These are phyloP conservation scores for Araneus ventricosus DNA, from an alignment of 1,140 invertebrate species.

Conservation along the genomic window DNA sequence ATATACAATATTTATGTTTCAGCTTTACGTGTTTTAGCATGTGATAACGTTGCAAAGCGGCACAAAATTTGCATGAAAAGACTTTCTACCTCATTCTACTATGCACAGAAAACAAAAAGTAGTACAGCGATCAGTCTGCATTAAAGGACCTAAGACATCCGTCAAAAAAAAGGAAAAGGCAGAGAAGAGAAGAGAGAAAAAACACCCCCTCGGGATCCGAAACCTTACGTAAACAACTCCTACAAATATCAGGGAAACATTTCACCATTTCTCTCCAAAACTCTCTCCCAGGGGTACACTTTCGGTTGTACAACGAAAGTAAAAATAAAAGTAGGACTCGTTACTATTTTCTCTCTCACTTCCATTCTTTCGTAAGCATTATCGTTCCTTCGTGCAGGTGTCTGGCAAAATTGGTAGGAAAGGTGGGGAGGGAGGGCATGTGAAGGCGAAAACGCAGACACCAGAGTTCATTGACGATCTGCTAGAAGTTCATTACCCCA, in stretches of 20 bases:
- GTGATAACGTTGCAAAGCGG: too few species aligned
- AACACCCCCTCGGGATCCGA: neutral
- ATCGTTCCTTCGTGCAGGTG: constrained; percentile 25
- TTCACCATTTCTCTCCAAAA: neutral
- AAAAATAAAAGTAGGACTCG: constrained; percentile 38
- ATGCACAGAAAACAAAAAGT: too few species aligned
- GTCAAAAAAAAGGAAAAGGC: neutral
- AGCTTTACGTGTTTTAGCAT: too few species aligned
- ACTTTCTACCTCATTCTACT: too few species aligned
- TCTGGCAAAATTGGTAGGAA: constrained; percentile 37
- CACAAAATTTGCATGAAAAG: too few species aligned
- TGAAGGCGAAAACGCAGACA: constrained; percentile 61
- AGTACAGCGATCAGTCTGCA: too few species aligned
- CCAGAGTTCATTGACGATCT: constrained; percentile 65
- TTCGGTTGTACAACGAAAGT: constrained; percentile 24
- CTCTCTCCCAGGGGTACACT: neutral
- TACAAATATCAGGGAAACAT: constrained; percentile 2
- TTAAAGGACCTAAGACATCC: neutral
- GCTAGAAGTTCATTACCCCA: constrained; percentile 60
- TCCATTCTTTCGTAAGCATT: constrained; percentile 26
- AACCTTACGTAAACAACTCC: constrained; percentile 16
- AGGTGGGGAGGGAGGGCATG: neutral
- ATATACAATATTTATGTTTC: too few species aligned
- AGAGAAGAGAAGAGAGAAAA: neutral
- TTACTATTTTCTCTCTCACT: constrained; percentile 37